Evolutionary conservation across 35 echinoderm and acorn worm genomes (phyloP), one percentile per base, ranked within the genome.

Genomic region (Amphiura filiformis): DNA sequence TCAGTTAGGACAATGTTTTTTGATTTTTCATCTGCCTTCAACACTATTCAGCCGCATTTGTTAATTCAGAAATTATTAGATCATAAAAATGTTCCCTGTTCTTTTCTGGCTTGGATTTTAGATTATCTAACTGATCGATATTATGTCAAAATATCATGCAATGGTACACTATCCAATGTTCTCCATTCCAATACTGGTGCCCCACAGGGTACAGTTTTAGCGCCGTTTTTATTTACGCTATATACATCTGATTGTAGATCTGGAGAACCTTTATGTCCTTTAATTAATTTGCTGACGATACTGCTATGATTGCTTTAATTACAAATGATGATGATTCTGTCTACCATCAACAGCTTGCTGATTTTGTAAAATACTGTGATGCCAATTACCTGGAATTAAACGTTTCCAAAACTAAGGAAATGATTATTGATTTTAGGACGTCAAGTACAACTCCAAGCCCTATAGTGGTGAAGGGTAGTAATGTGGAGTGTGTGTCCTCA

Each of bases 171-270:
- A 11, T 88, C 91, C 0, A 65, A 32, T 34, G 11, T 47, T 34
- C 61, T 87, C 34, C 17, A 22, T 12, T 89, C 79, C 22, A 76
- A 82, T 84, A 91, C 90, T 30, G 84, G 84, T 11, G 65, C 75
- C 35, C 77, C 89, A 56, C 89, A 91, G 35, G 89, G 91, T 42
- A 93, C 91, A 38, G 90, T 92, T 41, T 17, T 90, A 3, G 79
- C 61, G 9, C 90, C 83, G 11, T 82, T 88, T n/a, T 39, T 94
- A 36, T 90, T 94, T 86, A 70, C 92, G 7, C 52, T 94, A 31
- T 90, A 90, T 78, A 94, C 92, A 39, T 57, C 52, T 44, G 92
- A 90, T 39, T 79, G 31, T 31, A 41, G 39, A 47, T 88, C 91
- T 88, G 32, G 13, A 15, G 78, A 76, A 26, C 26, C 44, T 32